Conservation (phyloP, 1,140 invertebrate genomes). For the Drosophila nasuta region DNA sequence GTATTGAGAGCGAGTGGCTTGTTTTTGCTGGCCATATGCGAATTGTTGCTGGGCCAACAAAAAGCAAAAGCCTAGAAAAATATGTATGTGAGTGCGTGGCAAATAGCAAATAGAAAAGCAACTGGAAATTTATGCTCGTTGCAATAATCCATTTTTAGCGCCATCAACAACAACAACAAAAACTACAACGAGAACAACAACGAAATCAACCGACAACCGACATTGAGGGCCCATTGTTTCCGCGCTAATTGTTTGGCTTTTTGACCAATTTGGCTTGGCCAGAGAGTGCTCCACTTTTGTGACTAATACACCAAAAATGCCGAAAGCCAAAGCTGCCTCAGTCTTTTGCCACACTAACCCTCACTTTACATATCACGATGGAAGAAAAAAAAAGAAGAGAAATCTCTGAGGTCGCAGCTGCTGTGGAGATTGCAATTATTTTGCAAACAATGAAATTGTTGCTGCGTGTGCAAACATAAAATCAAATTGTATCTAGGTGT, state of each 20-base stretch:
- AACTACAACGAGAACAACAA: conserved; percentile 55
- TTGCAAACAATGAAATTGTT: conserved; percentile 84
- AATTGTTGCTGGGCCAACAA: conserved; percentile 33
- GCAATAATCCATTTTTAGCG: conserved; percentile 84
- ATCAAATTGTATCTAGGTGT: conserved; percentile 77
- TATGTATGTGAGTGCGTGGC: background rate
- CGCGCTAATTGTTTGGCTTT: conserved; percentile 84
- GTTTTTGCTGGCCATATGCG: conserved; percentile 46
- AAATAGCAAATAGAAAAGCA: conserved; percentile 43
- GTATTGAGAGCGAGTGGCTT: conserved; percentile 45
- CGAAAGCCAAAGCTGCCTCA: conserved; percentile 3
- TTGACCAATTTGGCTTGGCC: conserved; percentile 64
- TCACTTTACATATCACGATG: background rate
- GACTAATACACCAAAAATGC: conserved; percentile 14
- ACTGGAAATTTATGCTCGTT: conserved; percentile 78
- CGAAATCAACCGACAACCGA: conserved; percentile 67
- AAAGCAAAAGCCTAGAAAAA: background rate
- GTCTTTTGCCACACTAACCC: conserved; percentile 1
- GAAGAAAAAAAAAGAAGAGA: background rate
- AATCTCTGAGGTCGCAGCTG: conserved; percentile 63
- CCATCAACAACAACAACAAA: conserved; percentile 72
- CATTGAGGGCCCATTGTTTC: conserved; percentile 82
- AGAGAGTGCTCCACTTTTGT: conserved; percentile 19
- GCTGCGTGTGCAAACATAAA: conserved; percentile 83
- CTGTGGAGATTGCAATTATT: conserved; percentile 77